phyloP scores from a whole-genome alignment of 1,140 invertebrate species.

The Metopolophium dirhodum region DNA sequence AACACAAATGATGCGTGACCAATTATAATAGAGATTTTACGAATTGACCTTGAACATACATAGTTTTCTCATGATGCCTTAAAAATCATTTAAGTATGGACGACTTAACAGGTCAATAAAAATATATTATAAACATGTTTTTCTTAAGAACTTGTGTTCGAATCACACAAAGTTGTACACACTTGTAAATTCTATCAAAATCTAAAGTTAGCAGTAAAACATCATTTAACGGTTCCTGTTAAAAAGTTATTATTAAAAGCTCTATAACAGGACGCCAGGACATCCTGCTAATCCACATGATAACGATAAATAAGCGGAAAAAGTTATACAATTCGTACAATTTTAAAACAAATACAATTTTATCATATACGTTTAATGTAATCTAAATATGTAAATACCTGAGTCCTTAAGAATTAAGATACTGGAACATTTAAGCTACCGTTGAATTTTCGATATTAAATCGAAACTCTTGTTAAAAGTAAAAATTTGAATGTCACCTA shows the following conservation, averaged over 20 bases:
- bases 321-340: not conserved
- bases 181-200: not conserved
- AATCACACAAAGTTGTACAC: not conserved
- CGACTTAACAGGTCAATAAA: not conserved
- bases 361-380: not conserved
- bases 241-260: not conserved
- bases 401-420: not conserved
- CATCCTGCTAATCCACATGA: not conserved
- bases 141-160: not conserved
- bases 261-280: not conserved
- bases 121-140: not conserved
- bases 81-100: conserved; percentile 40
- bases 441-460: not conserved
- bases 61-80: conserved; percentile 49
- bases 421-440: not conserved
- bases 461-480: not conserved
- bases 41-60: conserved; percentile 41
- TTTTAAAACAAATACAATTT: not conserved
- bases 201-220: not conserved
- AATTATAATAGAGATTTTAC: conserved; percentile 48
- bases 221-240: not conserved
- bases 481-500: not conserved
- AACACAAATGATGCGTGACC: conserved; percentile 55
- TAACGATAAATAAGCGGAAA: not conserved
- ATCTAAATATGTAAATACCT: not conserved